Evolutionary conservation across 37 sponge, comb jelly and placozoan genomes (phyloP).

Genomic region (Crambe crambe): DNA sequence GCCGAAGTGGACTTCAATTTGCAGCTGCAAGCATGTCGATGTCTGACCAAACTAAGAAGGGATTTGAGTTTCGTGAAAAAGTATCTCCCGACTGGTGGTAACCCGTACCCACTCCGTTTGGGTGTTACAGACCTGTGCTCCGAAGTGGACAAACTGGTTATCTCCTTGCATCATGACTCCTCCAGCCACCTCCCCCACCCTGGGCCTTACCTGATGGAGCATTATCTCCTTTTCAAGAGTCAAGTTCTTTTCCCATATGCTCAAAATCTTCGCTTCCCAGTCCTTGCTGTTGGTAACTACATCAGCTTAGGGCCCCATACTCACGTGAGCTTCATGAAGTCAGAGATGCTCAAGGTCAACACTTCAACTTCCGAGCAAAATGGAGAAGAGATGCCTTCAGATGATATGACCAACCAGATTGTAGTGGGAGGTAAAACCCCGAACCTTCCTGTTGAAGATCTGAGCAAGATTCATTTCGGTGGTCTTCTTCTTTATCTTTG

Average conservation of each 20-base stretch:
- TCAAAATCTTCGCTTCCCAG: conserved; percentile 42
- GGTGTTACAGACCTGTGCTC: conserved; percentile 7
- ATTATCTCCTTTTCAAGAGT: conserved; percentile 58
- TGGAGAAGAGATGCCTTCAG: neutral
- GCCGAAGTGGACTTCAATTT: conserved; percentile 72
- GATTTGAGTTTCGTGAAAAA: conserved; percentile 68
- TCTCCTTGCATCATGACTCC: conserved; percentile 73
- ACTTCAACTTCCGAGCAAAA: neutral
- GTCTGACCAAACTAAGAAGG: conserved; percentile 26
- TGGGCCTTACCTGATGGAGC: conserved; percentile 81
- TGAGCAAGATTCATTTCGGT: conserved; percentile 54
- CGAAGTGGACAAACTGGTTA: conserved; percentile 54
- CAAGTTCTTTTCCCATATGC: conserved; percentile 69
- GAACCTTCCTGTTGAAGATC: neutral
- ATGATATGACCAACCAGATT: neutral
- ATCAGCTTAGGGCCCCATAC: conserved; percentile 74
- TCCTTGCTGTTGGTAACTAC: conserved; percentile 76
- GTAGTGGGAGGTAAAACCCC: neutral
- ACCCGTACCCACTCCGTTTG: conserved; percentile 28
- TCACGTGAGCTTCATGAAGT: conserved; percentile 45
- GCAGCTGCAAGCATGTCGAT: conserved; percentile 26
- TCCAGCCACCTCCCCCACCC: conserved; percentile 64
- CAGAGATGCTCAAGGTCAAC: neutral
- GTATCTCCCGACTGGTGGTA: conserved; percentile 49
- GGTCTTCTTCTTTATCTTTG: conserved; percentile 86